These are phyloP conservation scores for Acronicta alni DNA, from an alignment of 2,888 invertebrate species.

Conservation along the genomic window DNA sequence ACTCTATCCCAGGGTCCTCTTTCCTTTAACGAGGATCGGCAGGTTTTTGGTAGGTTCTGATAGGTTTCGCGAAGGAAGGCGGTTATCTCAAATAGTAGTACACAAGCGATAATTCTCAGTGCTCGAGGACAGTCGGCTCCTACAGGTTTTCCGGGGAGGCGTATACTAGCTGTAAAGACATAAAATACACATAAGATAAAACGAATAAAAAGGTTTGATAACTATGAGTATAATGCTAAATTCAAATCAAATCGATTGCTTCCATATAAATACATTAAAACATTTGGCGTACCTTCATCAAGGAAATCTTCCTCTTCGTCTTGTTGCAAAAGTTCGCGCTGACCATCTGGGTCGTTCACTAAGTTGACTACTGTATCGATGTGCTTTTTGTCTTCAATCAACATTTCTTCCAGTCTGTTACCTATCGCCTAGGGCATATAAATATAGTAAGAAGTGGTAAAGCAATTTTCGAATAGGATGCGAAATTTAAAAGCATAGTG, in stretches of 20 bases:
- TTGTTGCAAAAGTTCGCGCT: slow-evolving; percentile 93
- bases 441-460: not conserved
- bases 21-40: slow-evolving; percentile 92
- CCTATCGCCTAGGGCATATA: slow-evolving; percentile 91
- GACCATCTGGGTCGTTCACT: slow-evolving; percentile 93
- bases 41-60: slow-evolving; percentile 94
- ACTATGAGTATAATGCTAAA: not conserved
- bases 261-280: not conserved
- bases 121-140: slow-evolving; percentile 97
- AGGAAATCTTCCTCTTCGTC: slow-evolving; percentile 99
- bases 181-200: not conserved
- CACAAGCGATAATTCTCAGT: slow-evolving; percentile 97
- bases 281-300: slow-evolving; percentile 94
- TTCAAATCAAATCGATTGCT: not conserved
- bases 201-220: slow-evolving; percentile 9
- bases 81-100: slow-evolving; percentile 98
- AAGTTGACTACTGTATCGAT: slow-evolving; percentile 91
- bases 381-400: slow-evolving; percentile 94
- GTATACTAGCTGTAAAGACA: slow-evolving; percentile 89
- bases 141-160: slow-evolving; percentile 88
- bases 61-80: slow-evolving; percentile 99
- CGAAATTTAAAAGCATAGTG: not conserved
- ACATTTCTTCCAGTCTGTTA: slow-evolving; percentile 96
- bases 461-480: not conserved
- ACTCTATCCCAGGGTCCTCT: slow-evolving; percentile 95